Base-by-base conservation (phyloP, 2,797 vertebrate species). In the Leptoclinus maculatus region DNA sequence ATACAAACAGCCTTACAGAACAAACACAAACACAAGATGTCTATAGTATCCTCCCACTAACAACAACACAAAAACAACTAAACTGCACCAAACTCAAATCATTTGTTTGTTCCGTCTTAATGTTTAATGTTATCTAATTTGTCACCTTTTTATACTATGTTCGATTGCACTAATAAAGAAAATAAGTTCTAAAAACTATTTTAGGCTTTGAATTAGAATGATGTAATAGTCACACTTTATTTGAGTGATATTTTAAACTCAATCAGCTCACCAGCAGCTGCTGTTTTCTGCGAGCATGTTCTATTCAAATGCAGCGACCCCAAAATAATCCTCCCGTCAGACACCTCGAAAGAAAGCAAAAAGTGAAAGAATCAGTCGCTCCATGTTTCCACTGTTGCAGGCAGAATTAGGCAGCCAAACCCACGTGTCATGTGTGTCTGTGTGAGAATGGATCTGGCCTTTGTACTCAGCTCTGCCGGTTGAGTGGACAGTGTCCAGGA, bases 401-500 rank as follows among this genome's bases (percentile, higher is more conserved):
- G 66, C 71, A 71, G 69, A 87, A 84, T 87, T 78, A 84, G 53
- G 72, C 76, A 79, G 65, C 43, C 5, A 47, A 47, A 62, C 45
- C 53, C 29, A 54, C 53, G 59, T 53, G 49, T 56, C 47, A 23
- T 56, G 76, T 78, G 77, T 78, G 17, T 41, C 7, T 72, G 63
- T 74, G 75, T 58, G 68, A 71, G n/a, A 89, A 80, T 82, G 63
- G 83, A 86, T 78, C 32, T 91, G 88, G 82, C 89, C 91, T 92
- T 82, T 87, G 87, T 75, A 82, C 80, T 84, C 71, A 34, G 71
- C 81, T 84, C 88, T 81, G 82, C 66, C 74, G 89, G 79, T 87
- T 86, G 87, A 89, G 80, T 88, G 87, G 86, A 83, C 88, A 78
- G 76, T 90, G 87, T 91, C 90, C 83, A 85, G 82, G 71, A 91